Base-by-base conservation (phyloP, 2,888 invertebrate species). In the Campoplex capitator region DNA sequence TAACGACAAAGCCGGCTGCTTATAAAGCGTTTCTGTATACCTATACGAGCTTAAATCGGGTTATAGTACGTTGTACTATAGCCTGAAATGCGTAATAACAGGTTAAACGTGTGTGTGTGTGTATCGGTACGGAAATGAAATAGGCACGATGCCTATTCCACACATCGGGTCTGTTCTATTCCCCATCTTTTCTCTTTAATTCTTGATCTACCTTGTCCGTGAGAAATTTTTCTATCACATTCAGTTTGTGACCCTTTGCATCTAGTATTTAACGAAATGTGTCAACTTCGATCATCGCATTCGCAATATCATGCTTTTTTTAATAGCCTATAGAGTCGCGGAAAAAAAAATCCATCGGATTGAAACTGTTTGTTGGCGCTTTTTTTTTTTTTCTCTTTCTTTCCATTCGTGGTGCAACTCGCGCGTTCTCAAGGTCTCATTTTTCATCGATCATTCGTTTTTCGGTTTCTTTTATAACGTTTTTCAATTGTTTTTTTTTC, bases 1-100 rank as follows among this genome's bases (percentile, higher is more conserved):
- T 54, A 58, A 45, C 78, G 65, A 45, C 35, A 48, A 48, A 80
- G 74, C 62, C 77, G 67, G 51, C 77, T 77, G 45, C 58, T 77
- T 35, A 32, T 38, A 23, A 51, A 23, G 35, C 38, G 3, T 6
- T 3, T 54, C 23, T 38, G n/a, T 56, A 70, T 56, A 79, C 38
- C 56, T 45, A 7, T 68, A 70, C 48, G 73, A 35, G 13, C 16
- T 62, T 32, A 0, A 38, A 38, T 38, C 38, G 28, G 28, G 16
- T n/a, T 76, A 65, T 76, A 65, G 74, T 23, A 58, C 13, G 42
- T 42, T 28, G 42, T 42, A 58, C 7, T 58, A 23, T 28, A 75
- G 58, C 74, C 56, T 75, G 74, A 23, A 58, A 75, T 42, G 58
- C 58, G 58, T 75, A 75, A 75, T 75, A 58, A 42, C 28, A 28